Evolutionary conservation across 2,888 invertebrate genomes (phyloP).

Genomic region (Drosophila neoperkinsi): DNA sequence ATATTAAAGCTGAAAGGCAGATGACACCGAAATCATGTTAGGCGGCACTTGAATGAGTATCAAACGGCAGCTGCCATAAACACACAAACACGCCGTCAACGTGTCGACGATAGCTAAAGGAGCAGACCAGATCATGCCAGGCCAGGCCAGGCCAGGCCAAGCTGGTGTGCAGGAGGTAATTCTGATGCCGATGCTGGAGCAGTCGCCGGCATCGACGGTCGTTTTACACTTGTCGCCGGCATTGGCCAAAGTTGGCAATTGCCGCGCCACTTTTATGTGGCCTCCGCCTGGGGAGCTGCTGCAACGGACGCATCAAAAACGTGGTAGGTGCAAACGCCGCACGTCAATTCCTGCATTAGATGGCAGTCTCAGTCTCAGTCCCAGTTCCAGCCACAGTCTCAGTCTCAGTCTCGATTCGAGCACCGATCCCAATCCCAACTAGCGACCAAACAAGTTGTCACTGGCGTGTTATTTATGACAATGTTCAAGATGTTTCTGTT

Average conservation of each 20-base stretch:
- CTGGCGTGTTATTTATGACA: conserved; percentile 80
- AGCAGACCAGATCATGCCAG: conserved; percentile 29
- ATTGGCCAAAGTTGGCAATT: conserved; percentile 83
- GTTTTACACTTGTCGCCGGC: conserved; percentile 84
- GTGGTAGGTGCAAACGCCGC: conserved; percentile 77
- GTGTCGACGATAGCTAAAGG: conserved; percentile 41
- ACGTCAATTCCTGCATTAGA: conserved; percentile 77
- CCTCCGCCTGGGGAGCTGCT: conserved; percentile 71
- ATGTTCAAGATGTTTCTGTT: conserved; percentile 77
- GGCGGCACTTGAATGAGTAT: conserved; percentile 84
- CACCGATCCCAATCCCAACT: conserved; percentile 45
- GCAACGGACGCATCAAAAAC: conserved; percentile 70
- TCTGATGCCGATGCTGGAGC: conserved; percentile 32
- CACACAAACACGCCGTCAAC: conserved; percentile 71
- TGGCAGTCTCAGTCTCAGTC: conserved; percentile 39
- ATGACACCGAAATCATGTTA: conserved; percentile 84
- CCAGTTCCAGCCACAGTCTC: conserved; percentile 28
- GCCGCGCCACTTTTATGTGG: conserved; percentile 81
- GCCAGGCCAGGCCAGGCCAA: conserved; percentile 6
- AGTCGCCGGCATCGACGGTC: conserved; percentile 63
- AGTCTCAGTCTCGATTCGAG: conserved; percentile 23
- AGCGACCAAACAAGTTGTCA: conserved; percentile 73
- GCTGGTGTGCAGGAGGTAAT: conserved; percentile 36
- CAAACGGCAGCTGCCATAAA: conserved; percentile 81
- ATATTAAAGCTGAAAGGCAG: conserved; percentile 82